Evolutionary conservation across 2,888 invertebrate genomes (phyloP), one percentile per base, ranked within the genome.

Genomic region (Ormyrus rosae): DNA sequence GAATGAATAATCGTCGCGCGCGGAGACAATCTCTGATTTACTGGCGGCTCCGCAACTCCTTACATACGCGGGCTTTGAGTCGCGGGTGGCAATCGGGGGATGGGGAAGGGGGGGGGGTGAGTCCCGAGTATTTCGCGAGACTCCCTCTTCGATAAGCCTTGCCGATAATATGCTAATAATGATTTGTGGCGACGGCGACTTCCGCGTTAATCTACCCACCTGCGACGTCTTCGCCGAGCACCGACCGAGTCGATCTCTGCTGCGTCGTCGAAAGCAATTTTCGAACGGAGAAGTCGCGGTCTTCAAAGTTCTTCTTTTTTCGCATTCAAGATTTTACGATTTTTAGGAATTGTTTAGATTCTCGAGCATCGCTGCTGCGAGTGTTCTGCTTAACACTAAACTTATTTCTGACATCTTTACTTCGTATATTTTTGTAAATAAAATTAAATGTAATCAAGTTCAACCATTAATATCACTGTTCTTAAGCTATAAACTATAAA

Each of bases 131-230:
- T 80, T 80, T 75, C 48, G 75, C 69, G 60, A 55, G 56, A 67
- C 61, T 11, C 56, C 48, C n/a, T 8, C 71, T 34, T 63, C 60
- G 88, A 88, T 88, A 87, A 87, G 86, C 86, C 87, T 86, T 84
- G 83, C 83, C 85, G 88, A 88, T 89, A 88, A 88, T 88, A 89
- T 88, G 88, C 87, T 89, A 89, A 88, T 88, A 88, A 86, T 87
- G 88, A 88, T 89, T 89, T 87, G 84, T 87, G 84, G 81, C 83
- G 85, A 86, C 83, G 83, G 80, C 72, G 81, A 87, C 85, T 87
- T 87, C 84, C 84, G 86, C 84, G 83, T 86, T 86, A 85, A 87
- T 87, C 85, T 84, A 85, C 34, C 34, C 34, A 34, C 34, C 34
- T 34, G 34, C 4, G 34, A 34, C 34, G 34, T 34, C 34, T 34